These are phyloP conservation scores for Eira barbara DNA, from an alignment of 2,113 vertebrate species.

Conservation along the genomic window DNA sequence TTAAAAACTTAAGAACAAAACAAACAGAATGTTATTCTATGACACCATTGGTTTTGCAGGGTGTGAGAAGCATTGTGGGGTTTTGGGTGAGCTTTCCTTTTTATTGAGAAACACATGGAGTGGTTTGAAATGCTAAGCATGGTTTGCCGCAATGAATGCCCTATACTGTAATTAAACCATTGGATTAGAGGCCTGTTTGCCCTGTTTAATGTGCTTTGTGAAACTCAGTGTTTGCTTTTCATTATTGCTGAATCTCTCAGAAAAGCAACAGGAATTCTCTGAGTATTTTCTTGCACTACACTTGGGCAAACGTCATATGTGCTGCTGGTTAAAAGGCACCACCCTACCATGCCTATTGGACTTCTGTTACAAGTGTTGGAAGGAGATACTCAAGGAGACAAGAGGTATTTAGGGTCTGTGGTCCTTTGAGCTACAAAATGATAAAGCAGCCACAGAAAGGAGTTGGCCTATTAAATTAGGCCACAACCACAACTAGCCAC, in stretches of 20 bases:
- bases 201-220: slow-evolving; percentile 49
- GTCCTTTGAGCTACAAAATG: slow-evolving; percentile 40
- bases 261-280: background rate
- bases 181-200: slow-evolving; percentile 66
- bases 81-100: slow-evolving; percentile 47
- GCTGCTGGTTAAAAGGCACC: background rate
- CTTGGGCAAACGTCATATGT: background rate
- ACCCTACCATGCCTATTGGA: background rate
- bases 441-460: slow-evolving; percentile 51
- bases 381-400: background rate
- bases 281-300: background rate
- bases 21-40: background rate
- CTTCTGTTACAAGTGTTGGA: slow-evolving; percentile 9
- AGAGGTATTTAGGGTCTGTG: slow-evolving; percentile 23
- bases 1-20: slow-evolving; percentile 41
- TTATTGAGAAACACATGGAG: slow-evolving; percentile 69
- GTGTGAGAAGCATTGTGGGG: background rate
- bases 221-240: slow-evolving; percentile 49
- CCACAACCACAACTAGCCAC: background rate
- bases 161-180: slow-evolving; percentile 71
- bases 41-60: slow-evolving; percentile 26
- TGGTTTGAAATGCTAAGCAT: slow-evolving; percentile 74
- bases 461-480: slow-evolving; percentile 33
- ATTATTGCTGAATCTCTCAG: slow-evolving; percentile 33
- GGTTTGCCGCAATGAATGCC: slow-evolving; percentile 77